phyloP scores from a whole-genome alignment of 2,797 vertebrate species.

The Rhincodon typus region DNA sequence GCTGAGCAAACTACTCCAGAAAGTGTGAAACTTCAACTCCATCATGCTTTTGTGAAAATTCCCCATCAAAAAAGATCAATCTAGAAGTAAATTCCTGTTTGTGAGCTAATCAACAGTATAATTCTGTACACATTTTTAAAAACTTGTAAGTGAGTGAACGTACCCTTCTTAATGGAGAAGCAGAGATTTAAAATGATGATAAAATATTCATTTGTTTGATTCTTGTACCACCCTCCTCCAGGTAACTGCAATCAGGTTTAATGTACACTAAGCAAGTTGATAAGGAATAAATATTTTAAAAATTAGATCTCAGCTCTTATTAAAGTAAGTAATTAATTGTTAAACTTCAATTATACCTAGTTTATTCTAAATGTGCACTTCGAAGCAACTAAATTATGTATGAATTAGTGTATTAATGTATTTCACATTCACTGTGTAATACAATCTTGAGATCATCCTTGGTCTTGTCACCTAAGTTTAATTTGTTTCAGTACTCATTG shows the following conservation, averaged over 20 bases:
- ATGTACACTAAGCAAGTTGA: background rate
- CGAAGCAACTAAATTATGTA: background rate
- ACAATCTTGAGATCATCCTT: background rate
- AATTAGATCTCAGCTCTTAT: background rate
- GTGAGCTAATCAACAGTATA: background rate
- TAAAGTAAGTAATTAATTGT: background rate
- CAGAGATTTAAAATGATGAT: background rate
- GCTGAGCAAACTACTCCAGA: background rate
- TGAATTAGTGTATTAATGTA: background rate
- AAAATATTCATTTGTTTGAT: background rate
- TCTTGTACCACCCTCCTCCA: background rate
- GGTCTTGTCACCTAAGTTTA: background rate
- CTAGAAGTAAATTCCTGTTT: background rate
- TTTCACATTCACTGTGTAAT: background rate
- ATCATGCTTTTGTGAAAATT: background rate
- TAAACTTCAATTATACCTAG: background rate
- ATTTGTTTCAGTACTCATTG: background rate
- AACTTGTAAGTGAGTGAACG: background rate
- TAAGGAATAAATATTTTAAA: background rate
- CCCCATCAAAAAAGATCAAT: background rate
- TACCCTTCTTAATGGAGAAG: background rate
- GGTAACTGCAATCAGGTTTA: background rate
- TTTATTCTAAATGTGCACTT: background rate
- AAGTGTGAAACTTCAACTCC: background rate
- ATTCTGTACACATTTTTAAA: background rate